Evolutionary conservation across 2,888 invertebrate genomes (phyloP).

Genomic region (Hololepta plana): DNA sequence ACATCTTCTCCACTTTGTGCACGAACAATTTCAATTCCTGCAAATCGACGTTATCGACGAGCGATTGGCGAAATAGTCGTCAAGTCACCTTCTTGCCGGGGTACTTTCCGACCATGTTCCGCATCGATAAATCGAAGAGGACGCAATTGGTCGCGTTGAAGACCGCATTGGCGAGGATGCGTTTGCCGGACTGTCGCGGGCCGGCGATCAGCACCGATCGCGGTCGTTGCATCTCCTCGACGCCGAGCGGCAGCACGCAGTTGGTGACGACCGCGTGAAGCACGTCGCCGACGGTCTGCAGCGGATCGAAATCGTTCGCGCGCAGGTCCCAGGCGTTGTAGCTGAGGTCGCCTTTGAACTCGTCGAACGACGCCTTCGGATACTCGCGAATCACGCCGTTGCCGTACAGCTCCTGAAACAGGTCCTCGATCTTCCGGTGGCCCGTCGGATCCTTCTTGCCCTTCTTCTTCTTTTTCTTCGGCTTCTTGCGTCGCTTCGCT

Average conservation of each 20-base stretch:
- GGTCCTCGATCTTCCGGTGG: constrained; percentile 38
- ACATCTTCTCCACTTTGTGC: constrained; percentile 45
- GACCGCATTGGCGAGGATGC: constrained; percentile 49
- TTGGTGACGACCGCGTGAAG: constrained; percentile 38
- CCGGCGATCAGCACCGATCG: constrained; percentile 52
- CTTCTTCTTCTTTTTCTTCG: constrained; percentile 21
- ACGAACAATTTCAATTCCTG: constrained; percentile 44
- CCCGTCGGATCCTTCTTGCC: constrained; percentile 44
- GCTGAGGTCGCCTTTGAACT: constrained; percentile 51
- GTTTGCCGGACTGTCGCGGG: constrained; percentile 50
- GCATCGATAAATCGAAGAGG: constrained; percentile 57
- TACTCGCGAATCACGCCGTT: constrained; percentile 49
- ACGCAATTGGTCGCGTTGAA: constrained; percentile 59
- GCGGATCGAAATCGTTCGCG: constrained; percentile 25
- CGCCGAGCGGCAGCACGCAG: constrained; percentile 31
- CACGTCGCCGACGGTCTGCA: constrained; percentile 40
- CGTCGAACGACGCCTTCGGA: constrained; percentile 36
- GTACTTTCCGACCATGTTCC: constrained; percentile 48
- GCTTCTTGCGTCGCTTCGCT: constrained; percentile 17
- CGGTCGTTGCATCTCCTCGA: constrained; percentile 25
- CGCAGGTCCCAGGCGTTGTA: constrained; percentile 37
- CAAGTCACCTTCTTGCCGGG: constrained; percentile 38
- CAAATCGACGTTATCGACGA: constrained; percentile 7
- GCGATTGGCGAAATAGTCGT: no score
- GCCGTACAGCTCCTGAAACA: constrained; percentile 54